Evolutionary conservation across 35 echinoderm and acorn worm genomes (phyloP), one percentile per base, ranked within the genome.

Genomic region (Strongylocentrotus purpuratus): DNA sequence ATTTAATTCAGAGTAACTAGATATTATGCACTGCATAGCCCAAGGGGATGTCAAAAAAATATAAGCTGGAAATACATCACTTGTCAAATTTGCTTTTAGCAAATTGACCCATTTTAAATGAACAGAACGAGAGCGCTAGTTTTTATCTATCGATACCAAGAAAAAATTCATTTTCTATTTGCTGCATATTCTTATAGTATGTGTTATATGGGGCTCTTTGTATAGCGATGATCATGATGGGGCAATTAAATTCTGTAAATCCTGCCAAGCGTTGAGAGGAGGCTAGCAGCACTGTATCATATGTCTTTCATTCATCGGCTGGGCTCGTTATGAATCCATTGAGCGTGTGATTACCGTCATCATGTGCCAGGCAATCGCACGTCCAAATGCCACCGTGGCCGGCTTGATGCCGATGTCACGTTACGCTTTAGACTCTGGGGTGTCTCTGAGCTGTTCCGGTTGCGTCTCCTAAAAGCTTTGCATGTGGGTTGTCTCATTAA

Each of bases 381-480:
- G 65, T 78, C 65, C 65, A 78, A 78, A 78, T 78, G 65, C 65
- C 65, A 78, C 28, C 28, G 5, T 78, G 5, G 20, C 20, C 65
- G 20, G 65, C 65, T n/a, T 78, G 22, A 78, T n/a, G 65, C 20
- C 25, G 65, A 78, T 78, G 65, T 78, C 65, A 78, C 65, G 65
- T 78, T 78, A 78, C 65, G 65, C 25, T 78, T 78, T n/a, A 78
- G 65, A 78, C 65, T 78, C 65, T n/a, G 25, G 65, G 65, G 50
- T 55, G 50, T 78, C 22, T 78, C 65, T 28, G 65, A 78, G 28
- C 65, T 78, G 65, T 78, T 78, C 65, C 65, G 65, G 65, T 78
- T 78, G 65, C 65, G 22, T 78, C 65, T 78, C 65, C 65, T 78
- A 78, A 78, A 78, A 78, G 65, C 65, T n/a, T 78, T 78, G 65